Evolutionary conservation across 2,113 vertebrate genomes (phyloP).

Genomic region (Lontra canadensis): DNA sequence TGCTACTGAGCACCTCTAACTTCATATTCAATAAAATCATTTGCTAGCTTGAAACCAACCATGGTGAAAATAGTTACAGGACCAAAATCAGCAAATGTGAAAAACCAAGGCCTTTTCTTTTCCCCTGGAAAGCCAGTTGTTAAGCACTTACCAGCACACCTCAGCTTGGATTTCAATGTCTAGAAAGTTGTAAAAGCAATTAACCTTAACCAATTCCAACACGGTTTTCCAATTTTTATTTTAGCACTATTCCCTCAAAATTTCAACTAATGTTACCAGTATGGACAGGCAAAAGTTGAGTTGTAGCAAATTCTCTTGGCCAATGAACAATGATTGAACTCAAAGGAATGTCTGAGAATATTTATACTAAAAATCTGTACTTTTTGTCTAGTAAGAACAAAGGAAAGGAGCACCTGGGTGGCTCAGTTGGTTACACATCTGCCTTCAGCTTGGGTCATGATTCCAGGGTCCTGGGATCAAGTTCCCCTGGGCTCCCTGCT

Average conservation of each 20-base stretch:
- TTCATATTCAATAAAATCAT: not conserved
- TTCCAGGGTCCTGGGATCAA: no score
- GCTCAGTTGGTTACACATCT: no score
- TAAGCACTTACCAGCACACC: not conserved
- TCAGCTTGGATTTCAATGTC: not conserved
- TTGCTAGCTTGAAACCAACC: not conserved
- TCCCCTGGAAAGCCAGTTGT: not conserved
- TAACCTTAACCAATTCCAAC: not conserved
- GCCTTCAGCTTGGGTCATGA: no score
- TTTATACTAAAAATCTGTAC: not conserved
- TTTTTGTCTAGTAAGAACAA: not conserved
- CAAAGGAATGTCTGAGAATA: not conserved
- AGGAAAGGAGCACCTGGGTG: no score
- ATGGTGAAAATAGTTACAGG: not conserved
- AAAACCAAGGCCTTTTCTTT: not conserved
- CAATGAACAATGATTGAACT: not conserved
- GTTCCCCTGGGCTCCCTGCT: no score
- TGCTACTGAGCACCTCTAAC: not conserved
- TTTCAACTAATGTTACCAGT: not conserved
- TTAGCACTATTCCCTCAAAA: not conserved
- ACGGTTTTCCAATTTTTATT: not conserved
- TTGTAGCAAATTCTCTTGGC: not conserved
- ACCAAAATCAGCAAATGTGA: not conserved
- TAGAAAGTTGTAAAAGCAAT: not conserved
- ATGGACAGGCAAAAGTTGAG: not conserved